Conservation (phyloP, 2,888 invertebrate genomes). For the Microplitis manilae region DNA sequence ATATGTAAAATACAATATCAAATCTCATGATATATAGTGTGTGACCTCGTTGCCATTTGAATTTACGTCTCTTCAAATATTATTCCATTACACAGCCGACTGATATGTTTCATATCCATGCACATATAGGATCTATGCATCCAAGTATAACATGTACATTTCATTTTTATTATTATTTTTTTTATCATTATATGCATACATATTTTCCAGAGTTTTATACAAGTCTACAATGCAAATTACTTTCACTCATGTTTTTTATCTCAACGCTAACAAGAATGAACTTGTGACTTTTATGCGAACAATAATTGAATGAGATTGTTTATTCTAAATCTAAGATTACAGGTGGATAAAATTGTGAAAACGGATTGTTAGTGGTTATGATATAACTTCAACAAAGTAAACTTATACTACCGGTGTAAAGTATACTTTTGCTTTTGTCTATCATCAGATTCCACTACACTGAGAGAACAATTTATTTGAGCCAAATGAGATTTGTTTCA, state of each 20-base stretch:
- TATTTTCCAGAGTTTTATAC: neutral
- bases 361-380: too few relatives aligned
- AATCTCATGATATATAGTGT: neutral
- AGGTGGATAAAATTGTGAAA: too few relatives aligned
- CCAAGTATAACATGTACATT: neutral
- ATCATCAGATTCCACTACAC: too few relatives aligned
- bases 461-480: too few relatives aligned
- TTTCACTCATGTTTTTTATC: neutral
- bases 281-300: neutral
- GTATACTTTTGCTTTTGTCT: too few relatives aligned
- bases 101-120: neutral
- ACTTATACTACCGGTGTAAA: too few relatives aligned
- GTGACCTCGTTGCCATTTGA: conserved; percentile 21
- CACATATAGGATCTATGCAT: neutral
- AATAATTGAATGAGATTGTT: too few relatives aligned
- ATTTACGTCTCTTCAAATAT: conserved; percentile 36
- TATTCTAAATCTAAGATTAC: too few relatives aligned
- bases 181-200: neutral
- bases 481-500: too few relatives aligned
- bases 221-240: too few relatives aligned
- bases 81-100: conserved; percentile 23
- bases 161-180: neutral
- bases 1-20: neutral
- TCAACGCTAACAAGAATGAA: neutral
- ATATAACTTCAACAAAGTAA: too few relatives aligned